Evolutionary conservation across 1,140 invertebrate species (phyloP).

Genomic region (Harlomillsia oculata): DNA sequence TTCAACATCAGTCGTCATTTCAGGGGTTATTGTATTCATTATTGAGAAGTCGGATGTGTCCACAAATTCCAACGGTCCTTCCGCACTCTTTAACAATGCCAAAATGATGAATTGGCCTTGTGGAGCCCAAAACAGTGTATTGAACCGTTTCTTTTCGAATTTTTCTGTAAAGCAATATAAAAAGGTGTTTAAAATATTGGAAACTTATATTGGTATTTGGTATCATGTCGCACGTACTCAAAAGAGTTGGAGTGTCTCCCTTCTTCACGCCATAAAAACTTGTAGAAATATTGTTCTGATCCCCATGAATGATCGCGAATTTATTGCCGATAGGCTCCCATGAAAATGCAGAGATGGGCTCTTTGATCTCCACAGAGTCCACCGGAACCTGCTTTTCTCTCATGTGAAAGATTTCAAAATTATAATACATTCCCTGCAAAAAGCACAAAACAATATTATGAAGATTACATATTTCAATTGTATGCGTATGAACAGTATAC

Average conservation of each 20-base stretch:
- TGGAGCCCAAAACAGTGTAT: constrained; percentile 93
- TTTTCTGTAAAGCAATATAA: constrained; percentile 49
- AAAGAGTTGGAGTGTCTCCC: constrained; percentile 70
- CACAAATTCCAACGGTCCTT: constrained; percentile 85
- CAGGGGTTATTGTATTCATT: constrained; percentile 88
- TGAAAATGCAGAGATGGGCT: constrained; percentile 87
- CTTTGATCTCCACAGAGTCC: constrained; percentile 90
- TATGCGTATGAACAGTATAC: constrained; percentile 5
- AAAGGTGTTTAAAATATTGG: constrained; percentile 13
- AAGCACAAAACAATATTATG: constrained; percentile 16
- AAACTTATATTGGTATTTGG: constrained; percentile 4
- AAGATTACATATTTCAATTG: not conserved
- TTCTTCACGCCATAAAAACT: constrained; percentile 87
- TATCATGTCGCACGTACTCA: constrained; percentile 53
- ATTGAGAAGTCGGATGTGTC: constrained; percentile 90
- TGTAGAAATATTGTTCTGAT: constrained; percentile 75
- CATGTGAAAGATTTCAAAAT: constrained; percentile 99
- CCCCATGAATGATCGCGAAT: constrained; percentile 93
- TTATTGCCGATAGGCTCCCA: constrained; percentile 96
- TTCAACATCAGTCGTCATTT: constrained; percentile 87
- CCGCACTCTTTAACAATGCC: constrained; percentile 71
- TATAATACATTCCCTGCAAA: constrained; percentile 85
- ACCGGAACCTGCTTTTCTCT: constrained; percentile 96
- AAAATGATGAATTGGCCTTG: constrained; percentile 90
- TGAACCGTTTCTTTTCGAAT: constrained; percentile 82